Evolutionary conservation across 1,140 invertebrate species (phyloP).

Genomic region (Drosophila saltans): DNA sequence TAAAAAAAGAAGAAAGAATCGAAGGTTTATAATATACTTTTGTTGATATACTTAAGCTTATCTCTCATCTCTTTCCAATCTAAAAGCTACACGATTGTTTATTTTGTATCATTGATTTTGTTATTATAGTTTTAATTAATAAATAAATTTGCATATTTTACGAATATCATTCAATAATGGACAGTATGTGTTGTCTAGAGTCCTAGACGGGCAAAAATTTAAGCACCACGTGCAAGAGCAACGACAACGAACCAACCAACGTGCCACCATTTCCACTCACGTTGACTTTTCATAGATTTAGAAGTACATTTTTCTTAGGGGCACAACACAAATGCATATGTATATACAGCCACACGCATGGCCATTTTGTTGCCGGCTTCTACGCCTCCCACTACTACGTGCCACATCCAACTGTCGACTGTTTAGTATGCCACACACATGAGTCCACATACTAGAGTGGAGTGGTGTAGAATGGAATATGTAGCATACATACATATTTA

Average conservation of each 20-base stretch:
- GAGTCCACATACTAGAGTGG: slow-evolving; percentile 27
- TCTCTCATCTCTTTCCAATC: no score
- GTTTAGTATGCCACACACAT: slow-evolving; percentile 62
- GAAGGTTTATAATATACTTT: not conserved
- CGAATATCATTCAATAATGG: slow-evolving; percentile 12
- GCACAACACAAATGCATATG: slow-evolving; percentile 41
- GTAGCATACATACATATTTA: slow-evolving; percentile 47
- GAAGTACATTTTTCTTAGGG: slow-evolving; percentile 71
- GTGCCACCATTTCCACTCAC: slow-evolving; percentile 56
- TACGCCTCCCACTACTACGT: slow-evolving; percentile 56
- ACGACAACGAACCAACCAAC: slow-evolving; percentile 33
- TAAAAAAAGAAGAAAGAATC: not conserved
- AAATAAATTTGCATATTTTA: slow-evolving; percentile 39
- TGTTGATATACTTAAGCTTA: no score
- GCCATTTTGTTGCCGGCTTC: slow-evolving; percentile 30
- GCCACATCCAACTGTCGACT: slow-evolving; percentile 46
- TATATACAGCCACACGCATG: not conserved
- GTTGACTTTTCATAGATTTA: slow-evolving; percentile 79
- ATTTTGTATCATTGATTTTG: not conserved
- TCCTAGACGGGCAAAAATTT: slow-evolving; percentile 40
- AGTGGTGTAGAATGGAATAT: not conserved
- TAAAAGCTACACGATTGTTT: no score
- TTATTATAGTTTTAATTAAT: slow-evolving; percentile 8
- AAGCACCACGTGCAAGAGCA: slow-evolving; percentile 57
- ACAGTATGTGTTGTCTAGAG: slow-evolving; percentile 21